Base-by-base conservation (phyloP, 2,113 vertebrate species). In the Catharus bicknelli region DNA sequence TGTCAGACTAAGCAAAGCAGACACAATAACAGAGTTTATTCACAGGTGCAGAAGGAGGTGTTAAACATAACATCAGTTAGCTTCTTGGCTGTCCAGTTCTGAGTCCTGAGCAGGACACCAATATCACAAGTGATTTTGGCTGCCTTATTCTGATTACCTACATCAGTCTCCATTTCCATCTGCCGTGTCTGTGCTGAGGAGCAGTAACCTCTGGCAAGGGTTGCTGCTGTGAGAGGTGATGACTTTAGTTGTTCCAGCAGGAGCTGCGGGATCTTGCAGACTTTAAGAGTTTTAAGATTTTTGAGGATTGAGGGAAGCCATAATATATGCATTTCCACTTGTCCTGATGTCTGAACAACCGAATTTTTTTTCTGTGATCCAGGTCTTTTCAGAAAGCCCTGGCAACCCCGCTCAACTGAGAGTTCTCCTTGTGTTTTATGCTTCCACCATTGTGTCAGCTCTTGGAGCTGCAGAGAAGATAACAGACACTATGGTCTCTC, bases 381-480 rank as follows among this genome's bases (percentile, higher is more conserved):
- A 99, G 99, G 98, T 97, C 3, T 99, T 98, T 73, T 97, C 98
- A 4, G 98, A 96, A 15, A 91, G 16, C n/a, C 94, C 98, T 0
- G 95, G 97, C 21, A 98, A 83, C 26, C 93, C 97, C 16, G 95
- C 98, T 58, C 99, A 98, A 23, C 85, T 99, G 95, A 97, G 99
- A 69, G 98, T 99, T 48, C 97, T 99, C 69, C 98, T 99, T 95
- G 98, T 99, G 20, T 99, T 99, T 95, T 99, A 99, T 73, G 98
- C 98, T 4, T 99, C 99, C 34, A 98, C 98, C 68, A 93, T 99
- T 4, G 98, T 99, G 67, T 96, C 98, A 3, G 97, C 99, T 64
- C 95, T 99, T 74, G 98, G 98, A 75, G 95, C 98, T 2, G 94
- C 97, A 30, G 98, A 98, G 85, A 96, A 94, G 12, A 83, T 99